Evolutionary conservation across 1,140 invertebrate species (phyloP).

Genomic region (Drosophila santomea): DNA sequence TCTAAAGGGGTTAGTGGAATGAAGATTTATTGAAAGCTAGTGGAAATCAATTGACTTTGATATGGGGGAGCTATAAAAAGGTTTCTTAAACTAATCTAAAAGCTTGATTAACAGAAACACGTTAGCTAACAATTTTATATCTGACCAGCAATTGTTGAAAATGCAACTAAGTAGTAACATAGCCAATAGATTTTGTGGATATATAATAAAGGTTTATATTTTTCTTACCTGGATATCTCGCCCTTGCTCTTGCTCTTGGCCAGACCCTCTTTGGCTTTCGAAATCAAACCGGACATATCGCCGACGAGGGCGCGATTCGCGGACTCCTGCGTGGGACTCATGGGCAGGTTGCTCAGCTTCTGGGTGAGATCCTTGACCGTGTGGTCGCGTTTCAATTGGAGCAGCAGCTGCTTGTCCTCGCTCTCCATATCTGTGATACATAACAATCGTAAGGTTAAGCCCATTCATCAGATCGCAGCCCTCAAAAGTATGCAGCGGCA

Average conservation of each 20-base stretch:
- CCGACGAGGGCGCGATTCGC: conserved; percentile 87
- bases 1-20: neutral
- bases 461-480: neutral
- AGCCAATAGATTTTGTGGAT: too few relatives aligned
- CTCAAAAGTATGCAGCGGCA: conserved; percentile 62
- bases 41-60: neutral
- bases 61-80: neutral
- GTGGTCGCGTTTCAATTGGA: conserved; percentile 88
- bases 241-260: conserved; percentile 92
- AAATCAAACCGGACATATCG: conserved; percentile 95
- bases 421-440: conserved; percentile 69
- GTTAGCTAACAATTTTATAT: too few relatives aligned
- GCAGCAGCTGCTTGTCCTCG: conserved; percentile 76
- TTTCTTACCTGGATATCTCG: conserved; percentile 81
- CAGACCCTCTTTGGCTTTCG: conserved; percentile 96
- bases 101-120: neutral
- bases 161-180: too few relatives aligned
- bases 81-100: neutral
- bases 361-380: conserved; percentile 95
- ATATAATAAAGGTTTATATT: too few relatives aligned
- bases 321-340: conserved; percentile 85
- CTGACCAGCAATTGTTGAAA: too few relatives aligned
- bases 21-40: neutral
- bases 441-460: neutral
- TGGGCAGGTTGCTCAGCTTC: conserved; percentile 90